Conservation (phyloP, 2,888 invertebrate species). For the Nemurella pictetii region DNA sequence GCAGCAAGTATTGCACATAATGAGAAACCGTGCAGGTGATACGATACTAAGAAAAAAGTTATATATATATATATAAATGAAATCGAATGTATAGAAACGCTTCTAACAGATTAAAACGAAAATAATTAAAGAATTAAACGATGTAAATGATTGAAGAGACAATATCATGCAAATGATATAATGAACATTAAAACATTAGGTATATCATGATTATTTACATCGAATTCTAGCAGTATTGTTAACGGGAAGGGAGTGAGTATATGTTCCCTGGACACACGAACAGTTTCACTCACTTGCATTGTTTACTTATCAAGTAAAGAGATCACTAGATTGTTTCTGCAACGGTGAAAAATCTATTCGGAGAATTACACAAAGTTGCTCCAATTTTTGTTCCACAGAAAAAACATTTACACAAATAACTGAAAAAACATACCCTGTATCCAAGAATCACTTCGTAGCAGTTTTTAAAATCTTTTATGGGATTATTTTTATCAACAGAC, state of each 20-base stretch:
- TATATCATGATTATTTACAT: not conserved
- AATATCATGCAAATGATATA: not conserved
- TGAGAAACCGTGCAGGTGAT: not conserved
- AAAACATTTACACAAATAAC: conserved; percentile 69
- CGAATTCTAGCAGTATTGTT: not conserved
- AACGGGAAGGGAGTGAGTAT: not conserved
- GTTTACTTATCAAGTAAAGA: conserved; percentile 35
- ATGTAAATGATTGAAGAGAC: not conserved
- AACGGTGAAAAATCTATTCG: conserved; percentile 43
- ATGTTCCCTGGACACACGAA: not conserved
- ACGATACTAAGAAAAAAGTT: not conserved
- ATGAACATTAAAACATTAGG: not conserved
- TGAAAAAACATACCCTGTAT: conserved; percentile 94
- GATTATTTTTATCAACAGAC: conserved; percentile 39
- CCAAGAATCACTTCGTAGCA: conserved; percentile 70
- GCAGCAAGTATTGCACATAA: not conserved
- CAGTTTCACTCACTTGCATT: not conserved
- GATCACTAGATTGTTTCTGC: conserved; percentile 41
- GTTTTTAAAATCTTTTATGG: conserved; percentile 41
- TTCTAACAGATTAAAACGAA: not conserved
- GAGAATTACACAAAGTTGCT: conserved; percentile 40
- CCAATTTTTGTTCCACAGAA: conserved; percentile 42
- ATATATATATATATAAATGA: not conserved
- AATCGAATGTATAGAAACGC: not conserved
- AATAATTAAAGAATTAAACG: not conserved